phyloP scores from a whole-genome alignment of 2,888 invertebrate genomes.

The Mechanitis mazaeus region DNA sequence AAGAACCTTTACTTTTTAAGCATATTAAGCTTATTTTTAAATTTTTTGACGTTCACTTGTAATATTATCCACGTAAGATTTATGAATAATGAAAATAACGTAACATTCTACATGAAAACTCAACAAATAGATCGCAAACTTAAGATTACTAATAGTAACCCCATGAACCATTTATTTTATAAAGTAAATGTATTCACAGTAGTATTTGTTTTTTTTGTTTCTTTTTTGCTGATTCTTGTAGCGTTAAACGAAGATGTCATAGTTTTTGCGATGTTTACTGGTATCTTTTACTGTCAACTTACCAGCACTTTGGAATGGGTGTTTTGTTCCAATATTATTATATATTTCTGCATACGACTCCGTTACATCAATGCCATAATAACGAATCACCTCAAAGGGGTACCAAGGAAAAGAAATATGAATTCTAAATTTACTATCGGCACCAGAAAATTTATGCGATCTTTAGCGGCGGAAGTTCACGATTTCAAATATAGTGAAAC shows the following conservation, averaged over 20 bases:
- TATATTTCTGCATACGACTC: constrained; percentile 43
- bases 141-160: constrained; percentile 40
- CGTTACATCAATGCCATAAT: constrained; percentile 49
- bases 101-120: constrained; percentile 44
- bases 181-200: constrained; percentile 32
- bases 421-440: constrained; percentile 22
- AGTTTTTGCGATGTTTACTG: constrained; percentile 16
- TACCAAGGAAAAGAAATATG: constrained; percentile 9
- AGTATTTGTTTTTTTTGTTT: constrained; percentile 21
- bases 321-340: constrained; percentile 41
- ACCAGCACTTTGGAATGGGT: constrained; percentile 42
- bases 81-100: constrained; percentile 40
- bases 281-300: constrained; percentile 32
- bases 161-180: constrained; percentile 34
- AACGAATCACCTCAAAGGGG: constrained; percentile 39
- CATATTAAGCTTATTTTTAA: constrained; percentile 20
- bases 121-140: constrained; percentile 52
- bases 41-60: constrained; percentile 33
- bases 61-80: constrained; percentile 48
- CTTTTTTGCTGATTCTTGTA: constrained; percentile 23
- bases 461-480: constrained; percentile 39
- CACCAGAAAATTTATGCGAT: constrained; percentile 33
- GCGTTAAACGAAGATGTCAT: constrained; percentile 16
- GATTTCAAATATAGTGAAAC: constrained; percentile 36
- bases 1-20: constrained; percentile 20